Conservation (phyloP, 2,113 vertebrate species). For the Psittacula cyanocephala region DNA sequence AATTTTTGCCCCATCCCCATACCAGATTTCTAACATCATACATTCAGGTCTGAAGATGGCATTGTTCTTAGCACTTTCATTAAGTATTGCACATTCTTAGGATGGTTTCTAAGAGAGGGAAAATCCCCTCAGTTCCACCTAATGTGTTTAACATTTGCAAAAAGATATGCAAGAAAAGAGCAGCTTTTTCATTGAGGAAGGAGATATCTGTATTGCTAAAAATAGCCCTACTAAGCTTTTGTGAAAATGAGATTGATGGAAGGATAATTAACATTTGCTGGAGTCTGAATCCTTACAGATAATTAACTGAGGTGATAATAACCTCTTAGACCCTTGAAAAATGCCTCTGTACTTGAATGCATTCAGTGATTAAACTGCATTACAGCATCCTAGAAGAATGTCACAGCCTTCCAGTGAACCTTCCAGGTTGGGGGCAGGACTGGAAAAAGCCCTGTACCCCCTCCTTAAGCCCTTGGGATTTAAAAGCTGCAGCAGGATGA, state of each 20-base stretch:
- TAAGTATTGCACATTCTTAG: not conserved
- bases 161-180: not conserved
- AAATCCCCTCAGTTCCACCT: not conserved
- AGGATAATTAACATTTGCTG: slow-evolving; percentile 16
- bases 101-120: not conserved
- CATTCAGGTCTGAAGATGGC: not conserved
- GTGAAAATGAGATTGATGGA: not conserved
- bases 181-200: not conserved
- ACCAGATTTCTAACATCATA: not conserved
- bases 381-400: slow-evolving; percentile 22
- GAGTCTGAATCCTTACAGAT: slow-evolving; percentile 9
- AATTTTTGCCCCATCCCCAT: not conserved
- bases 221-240: not conserved
- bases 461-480: not conserved
- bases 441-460: not conserved
- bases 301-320: slow-evolving; percentile 51
- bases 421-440: not conserved
- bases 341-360: not conserved
- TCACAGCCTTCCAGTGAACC: not conserved
- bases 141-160: slow-evolving; percentile 4
- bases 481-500: not conserved
- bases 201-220: slow-evolving; percentile 3
- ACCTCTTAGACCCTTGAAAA: not conserved
- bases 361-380: not conserved
- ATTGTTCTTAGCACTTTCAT: not conserved